Percentiles rank a stretch among this genome's conserved stretches.
Evolutionary conservation across 2,888 invertebrate species (phyloP).

Genomic region (Erebia aethiops): DNA sequence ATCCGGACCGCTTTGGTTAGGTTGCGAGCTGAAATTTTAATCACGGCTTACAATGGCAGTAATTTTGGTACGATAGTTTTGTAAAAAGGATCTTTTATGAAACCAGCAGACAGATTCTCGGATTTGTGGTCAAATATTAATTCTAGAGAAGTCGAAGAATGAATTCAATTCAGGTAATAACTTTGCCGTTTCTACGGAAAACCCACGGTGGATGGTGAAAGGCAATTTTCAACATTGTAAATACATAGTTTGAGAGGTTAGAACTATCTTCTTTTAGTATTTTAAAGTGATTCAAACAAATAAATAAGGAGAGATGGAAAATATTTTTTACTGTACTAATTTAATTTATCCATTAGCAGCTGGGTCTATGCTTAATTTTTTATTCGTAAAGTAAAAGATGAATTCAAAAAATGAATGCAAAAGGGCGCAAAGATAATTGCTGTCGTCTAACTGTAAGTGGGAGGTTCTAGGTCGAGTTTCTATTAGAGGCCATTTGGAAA

Average conservation of each 20-base stretch:
- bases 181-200: not conserved
- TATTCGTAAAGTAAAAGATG: no score
- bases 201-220: not conserved
- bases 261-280: no score
- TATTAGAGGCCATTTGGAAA: no score
- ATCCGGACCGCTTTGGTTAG: slow-evolving; percentile 21
- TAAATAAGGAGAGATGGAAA: no score
- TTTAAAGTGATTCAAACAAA: no score
- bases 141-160: not conserved
- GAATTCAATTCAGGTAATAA: slow-evolving; percentile 10
- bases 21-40: slow-evolving; percentile 35
- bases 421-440: no score
- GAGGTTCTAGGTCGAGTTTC: no score
- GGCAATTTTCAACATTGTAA: not conserved
- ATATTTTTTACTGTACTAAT: no score
- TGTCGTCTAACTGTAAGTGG: no score
- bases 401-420: no score
- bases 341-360: no score
- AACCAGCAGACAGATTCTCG: slow-evolving; percentile 10
- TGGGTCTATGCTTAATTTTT: no score
- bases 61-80: slow-evolving; percentile 34
- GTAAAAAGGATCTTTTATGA: slow-evolving; percentile 26
- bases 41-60: slow-evolving; percentile 33
- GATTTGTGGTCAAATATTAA: slow-evolving; percentile 15
- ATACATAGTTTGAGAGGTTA: not conserved